These are phyloP conservation scores for Nycticryphes semicollaris DNA, from an alignment of 2,113 vertebrate species.

Conservation along the genomic window DNA sequence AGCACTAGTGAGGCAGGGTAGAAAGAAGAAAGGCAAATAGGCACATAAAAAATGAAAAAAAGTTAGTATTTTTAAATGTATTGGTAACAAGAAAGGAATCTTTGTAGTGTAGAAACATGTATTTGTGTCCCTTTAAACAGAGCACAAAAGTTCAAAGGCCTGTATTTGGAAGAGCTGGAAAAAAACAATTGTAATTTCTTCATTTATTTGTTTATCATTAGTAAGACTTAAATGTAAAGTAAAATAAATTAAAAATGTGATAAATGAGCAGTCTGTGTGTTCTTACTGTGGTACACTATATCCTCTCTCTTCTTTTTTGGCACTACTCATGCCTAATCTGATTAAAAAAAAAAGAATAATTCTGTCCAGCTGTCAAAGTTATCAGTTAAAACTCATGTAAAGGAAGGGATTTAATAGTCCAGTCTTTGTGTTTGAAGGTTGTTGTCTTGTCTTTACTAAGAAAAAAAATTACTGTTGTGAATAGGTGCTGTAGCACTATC, in stretches of 20 bases:
- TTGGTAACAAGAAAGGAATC: slow-evolving; percentile 10
- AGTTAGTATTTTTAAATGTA: not conserved
- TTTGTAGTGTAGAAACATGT: not conserved
- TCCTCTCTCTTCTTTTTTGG: slow-evolving; percentile 1
- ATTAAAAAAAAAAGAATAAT: not conserved
- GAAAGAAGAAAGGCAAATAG: not conserved
- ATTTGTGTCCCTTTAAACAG: not conserved
- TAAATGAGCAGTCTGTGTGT: not conserved
- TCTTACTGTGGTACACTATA: not conserved
- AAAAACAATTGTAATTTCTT: not conserved
- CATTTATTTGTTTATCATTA: not conserved
- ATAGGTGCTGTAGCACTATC: not conserved
- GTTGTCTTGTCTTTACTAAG: not conserved
- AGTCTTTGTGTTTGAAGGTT: not conserved
- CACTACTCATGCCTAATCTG: not conserved
- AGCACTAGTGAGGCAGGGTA: not conserved
- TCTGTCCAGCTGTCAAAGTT: not conserved
- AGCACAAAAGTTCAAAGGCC: slow-evolving; percentile 13
- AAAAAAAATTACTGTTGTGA: not conserved
- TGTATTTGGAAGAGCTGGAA: not conserved
- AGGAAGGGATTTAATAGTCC: not conserved
- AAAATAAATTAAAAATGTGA: not conserved
- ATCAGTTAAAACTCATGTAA: not conserved
- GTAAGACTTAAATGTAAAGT: not conserved
- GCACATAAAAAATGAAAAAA: not conserved